Percentiles rank a stretch among this genome's conserved stretches.
These are phyloP conservation scores for Chloropsis cyanopogon DNA, from an alignment of 2,113 vertebrate species.

Conservation along the genomic window DNA sequence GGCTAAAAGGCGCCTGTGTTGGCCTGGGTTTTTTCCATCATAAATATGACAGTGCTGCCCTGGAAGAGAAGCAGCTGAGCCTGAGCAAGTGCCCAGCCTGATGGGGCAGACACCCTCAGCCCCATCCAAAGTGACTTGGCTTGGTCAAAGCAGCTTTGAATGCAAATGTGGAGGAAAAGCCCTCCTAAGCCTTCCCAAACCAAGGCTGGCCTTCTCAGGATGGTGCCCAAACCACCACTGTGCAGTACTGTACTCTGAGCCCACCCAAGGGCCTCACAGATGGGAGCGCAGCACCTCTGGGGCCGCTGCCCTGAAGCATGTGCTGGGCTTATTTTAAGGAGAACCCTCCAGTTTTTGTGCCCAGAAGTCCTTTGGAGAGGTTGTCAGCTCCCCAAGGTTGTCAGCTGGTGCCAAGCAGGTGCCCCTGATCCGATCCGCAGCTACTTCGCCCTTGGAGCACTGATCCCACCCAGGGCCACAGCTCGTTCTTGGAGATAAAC, in stretches of 20 bases:
- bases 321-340: not conserved
- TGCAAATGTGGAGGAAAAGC: not conserved
- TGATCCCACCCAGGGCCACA: not conserved
- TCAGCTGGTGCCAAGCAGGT: rapidly evolving
- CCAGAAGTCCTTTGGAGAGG: not conserved
- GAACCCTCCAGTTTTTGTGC: not conserved
- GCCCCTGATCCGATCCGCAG: rapidly evolving
- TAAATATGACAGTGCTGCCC: not conserved
- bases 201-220: not conserved
- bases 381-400: too few relatives aligned
- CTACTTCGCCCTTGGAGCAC: rapidly evolving
- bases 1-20: not conserved
- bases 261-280: rapidly evolving
- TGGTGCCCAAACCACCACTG: rapidly evolving
- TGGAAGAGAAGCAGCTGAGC: not conserved
- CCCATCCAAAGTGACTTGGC: not conserved
- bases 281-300: rapidly evolving
- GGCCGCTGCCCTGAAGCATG: rapidly evolving
- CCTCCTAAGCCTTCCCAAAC: not conserved
- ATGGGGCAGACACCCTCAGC: not conserved
- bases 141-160: not conserved
- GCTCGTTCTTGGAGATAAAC: not conserved
- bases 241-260: rapidly evolving
- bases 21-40: not conserved
- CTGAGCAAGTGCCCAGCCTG: rapidly evolving